Evolutionary conservation across 1,140 invertebrate species (phyloP), one percentile per base, ranked within the genome.

Genomic region (Melitaea cinxia): DNA sequence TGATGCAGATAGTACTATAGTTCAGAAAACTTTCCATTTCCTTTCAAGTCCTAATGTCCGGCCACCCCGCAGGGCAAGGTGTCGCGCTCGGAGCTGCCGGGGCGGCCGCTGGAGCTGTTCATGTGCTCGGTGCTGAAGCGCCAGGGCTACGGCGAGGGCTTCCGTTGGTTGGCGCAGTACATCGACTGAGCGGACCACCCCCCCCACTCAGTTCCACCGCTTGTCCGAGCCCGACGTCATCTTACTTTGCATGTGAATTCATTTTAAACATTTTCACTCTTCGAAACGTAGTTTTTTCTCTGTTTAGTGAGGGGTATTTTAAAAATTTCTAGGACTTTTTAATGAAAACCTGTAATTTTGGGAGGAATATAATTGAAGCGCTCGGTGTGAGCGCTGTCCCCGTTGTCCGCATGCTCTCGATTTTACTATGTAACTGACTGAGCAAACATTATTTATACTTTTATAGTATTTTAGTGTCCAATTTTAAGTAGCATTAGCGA

Each of bases 91-190:
- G 98, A 99, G 83, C 92, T 99, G 77, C 95, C 96, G 42, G 96
- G 97, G 39, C 96, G 99, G 91, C 99, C 99, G 66, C 92, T 99
- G 91, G 99, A 99, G 93, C 92, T 99, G 72, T 99, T 99, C 92
- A 99, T 99, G 99, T 99, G 98, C 92, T 99, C 98, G 73, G 98
- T 99, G 74, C 93, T 99, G 77, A 99, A 99, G 92, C 94, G 98
- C 87, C 98, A 99, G 93, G 99, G 99, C 63, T 99, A 99, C 90
- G 99, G 99, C 63, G 99, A 99, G 92, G 99, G 98, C 77, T 99
- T 99, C 94, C 96, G 98, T 89, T 99, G 99, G 99, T 93, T 99
- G 83, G 97, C 98, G 77, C 97, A 99, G 93, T 99, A 99, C 93
- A 98, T 99, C 88, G 96, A 97, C 94, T 97, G 95, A 96, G 92